Conservation (phyloP, 2,113 vertebrate species). For the Ranitomeya variabilis region DNA sequence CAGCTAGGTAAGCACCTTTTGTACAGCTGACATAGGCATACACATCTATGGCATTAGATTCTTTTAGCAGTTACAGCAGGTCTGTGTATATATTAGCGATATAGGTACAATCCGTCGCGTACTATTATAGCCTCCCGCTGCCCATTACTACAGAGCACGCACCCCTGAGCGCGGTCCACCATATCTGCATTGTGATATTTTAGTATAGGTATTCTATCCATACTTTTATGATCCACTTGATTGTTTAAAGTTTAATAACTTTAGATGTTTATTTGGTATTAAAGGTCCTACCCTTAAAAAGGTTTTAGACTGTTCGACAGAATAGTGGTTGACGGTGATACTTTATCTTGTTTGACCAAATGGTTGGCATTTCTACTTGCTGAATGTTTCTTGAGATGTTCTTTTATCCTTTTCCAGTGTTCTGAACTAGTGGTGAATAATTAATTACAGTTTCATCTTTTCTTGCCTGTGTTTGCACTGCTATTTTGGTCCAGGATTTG, state of each 20-base stretch:
- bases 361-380: conserved; percentile 17
- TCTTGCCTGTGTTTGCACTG: conserved; percentile 5
- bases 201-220: background rate
- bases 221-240: background rate
- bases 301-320: background rate
- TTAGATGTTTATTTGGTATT: background rate
- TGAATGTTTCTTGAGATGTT: conserved; percentile 32
- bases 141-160: too few relatives aligned
- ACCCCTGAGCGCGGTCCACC: too few relatives aligned
- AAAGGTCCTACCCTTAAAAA: background rate
- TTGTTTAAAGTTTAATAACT: background rate
- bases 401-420: conserved; percentile 40
- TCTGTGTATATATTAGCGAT: too few relatives aligned
- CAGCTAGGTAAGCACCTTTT: too few relatives aligned
- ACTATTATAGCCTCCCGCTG: too few relatives aligned
- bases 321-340: background rate
- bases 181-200: too few relatives aligned
- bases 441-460: conserved; percentile 47
- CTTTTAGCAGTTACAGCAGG: too few relatives aligned
- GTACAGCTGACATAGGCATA: too few relatives aligned
- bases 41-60: too few relatives aligned
- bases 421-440: conserved; percentile 46
- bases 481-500: conserved; percentile 35
- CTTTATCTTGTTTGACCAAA: conserved; percentile 20
- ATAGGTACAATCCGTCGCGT: too few relatives aligned